phyloP scores from a whole-genome alignment of 2,888 invertebrate species.

The Pachliopta kotzebuea region DNA sequence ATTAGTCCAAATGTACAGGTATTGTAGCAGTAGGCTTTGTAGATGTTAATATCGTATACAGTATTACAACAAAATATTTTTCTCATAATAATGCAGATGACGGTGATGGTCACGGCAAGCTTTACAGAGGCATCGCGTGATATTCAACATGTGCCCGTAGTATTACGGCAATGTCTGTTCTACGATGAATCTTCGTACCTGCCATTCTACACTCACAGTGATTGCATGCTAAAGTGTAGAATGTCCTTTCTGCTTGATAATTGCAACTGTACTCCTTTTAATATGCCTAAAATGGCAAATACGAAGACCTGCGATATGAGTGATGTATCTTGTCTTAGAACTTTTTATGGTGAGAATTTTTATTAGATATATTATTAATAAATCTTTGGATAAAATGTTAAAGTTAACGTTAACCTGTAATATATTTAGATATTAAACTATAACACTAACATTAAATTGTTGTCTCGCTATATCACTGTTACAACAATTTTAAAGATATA shows the following conservation, averaged over 20 bases:
- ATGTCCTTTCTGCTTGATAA: conserved; percentile 70
- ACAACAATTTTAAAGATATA: too few species aligned
- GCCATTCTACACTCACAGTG: conserved; percentile 78
- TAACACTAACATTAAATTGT: too few species aligned
- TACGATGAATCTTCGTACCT: conserved; percentile 72
- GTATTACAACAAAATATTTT: not conserved
- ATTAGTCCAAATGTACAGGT: conserved; percentile 66
- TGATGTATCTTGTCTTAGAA: conserved; percentile 72
- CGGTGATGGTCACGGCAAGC: conserved; percentile 62
- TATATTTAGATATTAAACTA: too few species aligned
- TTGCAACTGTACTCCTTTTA: conserved; percentile 81
- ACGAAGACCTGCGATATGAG: conserved; percentile 71
- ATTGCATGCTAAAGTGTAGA: conserved; percentile 80
- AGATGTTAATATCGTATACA: not conserved
- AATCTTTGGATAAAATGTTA: too few species aligned
- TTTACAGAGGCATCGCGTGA: conserved; percentile 70
- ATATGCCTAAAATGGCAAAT: conserved; percentile 65
- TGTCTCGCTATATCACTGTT: too few species aligned
- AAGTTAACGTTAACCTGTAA: too few species aligned
- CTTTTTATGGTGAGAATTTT: conserved; percentile 59
- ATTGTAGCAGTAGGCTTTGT: conserved; percentile 22
- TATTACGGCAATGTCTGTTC: conserved; percentile 79
- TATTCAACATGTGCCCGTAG: conserved; percentile 64
- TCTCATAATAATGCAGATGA: conserved; percentile 54
- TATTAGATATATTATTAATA: not conserved